Conservation (phyloP, 2,888 invertebrate species). For the Allacma fusca region DNA sequence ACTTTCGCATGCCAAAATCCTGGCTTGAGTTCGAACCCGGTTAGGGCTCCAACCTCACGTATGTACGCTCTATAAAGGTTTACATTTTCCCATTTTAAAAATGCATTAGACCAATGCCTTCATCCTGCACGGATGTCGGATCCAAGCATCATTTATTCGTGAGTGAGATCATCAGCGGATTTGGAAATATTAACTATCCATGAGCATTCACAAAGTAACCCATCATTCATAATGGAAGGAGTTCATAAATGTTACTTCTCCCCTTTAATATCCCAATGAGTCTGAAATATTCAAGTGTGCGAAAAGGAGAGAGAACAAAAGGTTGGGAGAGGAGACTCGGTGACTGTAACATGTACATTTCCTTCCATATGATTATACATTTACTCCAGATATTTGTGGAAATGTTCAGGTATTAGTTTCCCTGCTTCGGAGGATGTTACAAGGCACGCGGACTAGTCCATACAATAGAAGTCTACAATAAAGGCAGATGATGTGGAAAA, state of each 20-base stretch:
- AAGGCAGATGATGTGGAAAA: slow-evolving; percentile 21
- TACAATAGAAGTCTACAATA: neutral
- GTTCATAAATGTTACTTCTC: neutral
- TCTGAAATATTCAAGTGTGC: slow-evolving; percentile 1
- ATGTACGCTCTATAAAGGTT: too few species aligned
- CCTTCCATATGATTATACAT: neutral
- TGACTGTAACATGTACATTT: neutral
- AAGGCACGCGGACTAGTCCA: neutral
- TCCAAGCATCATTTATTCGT: neutral
- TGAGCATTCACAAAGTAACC: neutral
- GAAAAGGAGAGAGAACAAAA: neutral
- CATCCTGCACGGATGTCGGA: neutral
- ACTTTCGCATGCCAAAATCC: neutral
- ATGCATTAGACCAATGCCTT: neutral
- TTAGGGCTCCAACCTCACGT: too few species aligned
- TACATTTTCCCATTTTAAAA: neutral
- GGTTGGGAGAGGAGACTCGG: neutral
- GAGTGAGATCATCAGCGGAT: neutral
- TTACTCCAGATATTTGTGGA: too few species aligned
- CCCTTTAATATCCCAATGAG: slow-evolving; percentile 4
- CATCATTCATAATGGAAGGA: slow-evolving; percentile 2
- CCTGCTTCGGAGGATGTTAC: too few species aligned
- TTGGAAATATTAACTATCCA: neutral
- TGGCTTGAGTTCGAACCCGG: too few species aligned
- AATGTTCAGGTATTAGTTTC: too few species aligned